phyloP scores from a whole-genome alignment of 2,888 invertebrate genomes.

The Hypolimnas misippus region DNA sequence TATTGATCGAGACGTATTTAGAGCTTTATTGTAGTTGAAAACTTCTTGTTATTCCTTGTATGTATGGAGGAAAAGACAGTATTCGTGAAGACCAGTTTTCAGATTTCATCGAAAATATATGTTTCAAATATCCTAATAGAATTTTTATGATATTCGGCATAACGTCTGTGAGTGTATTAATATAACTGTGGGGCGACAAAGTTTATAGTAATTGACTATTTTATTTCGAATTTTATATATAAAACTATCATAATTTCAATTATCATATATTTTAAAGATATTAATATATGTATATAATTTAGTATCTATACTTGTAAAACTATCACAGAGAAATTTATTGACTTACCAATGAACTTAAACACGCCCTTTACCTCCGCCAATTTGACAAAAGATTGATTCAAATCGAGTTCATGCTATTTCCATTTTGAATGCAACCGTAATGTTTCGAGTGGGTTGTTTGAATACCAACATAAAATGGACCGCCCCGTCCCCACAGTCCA shows the following conservation, averaged over 20 bases:
- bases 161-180: no score
- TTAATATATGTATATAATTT: no score
- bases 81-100: no score
- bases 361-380: constrained; percentile 56
- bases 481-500: constrained; percentile 45
- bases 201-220: no score
- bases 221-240: no score
- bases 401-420: constrained; percentile 70
- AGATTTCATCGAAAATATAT: no score
- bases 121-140: no score
- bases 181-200: no score
- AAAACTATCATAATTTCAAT: no score
- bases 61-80: neutral
- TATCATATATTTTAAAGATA: no score
- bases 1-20: neutral
- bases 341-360: constrained; percentile 36
- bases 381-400: constrained; percentile 79
- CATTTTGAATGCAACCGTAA: constrained; percentile 76
- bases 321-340: constrained; percentile 40
- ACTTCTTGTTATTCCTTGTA: neutral
- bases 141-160: no score
- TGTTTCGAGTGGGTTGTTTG: constrained; percentile 67
- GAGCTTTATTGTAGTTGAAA: neutral
- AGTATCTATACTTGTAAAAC: constrained; percentile 12
- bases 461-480: constrained; percentile 62